Percentiles rank a stretch among this genome's conserved stretches.
These are phyloP conservation scores for Misgurnus anguillicaudatus DNA, from an alignment of 2,113 vertebrate genomes.

Conservation along the genomic window DNA sequence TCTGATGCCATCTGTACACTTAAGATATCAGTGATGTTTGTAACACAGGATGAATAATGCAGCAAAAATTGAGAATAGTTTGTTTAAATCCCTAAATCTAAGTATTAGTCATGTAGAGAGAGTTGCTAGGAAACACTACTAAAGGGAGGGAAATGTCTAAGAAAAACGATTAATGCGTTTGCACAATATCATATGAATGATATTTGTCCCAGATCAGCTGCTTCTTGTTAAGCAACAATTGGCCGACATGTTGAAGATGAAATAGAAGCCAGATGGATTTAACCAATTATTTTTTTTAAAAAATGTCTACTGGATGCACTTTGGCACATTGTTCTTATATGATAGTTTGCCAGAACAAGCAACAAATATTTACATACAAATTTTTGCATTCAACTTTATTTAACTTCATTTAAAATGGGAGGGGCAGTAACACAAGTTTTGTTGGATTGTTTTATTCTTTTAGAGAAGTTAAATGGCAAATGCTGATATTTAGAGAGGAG, in stretches of 20 bases:
- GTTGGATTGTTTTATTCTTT: too few species aligned
- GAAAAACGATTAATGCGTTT: neutral
- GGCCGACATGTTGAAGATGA: conserved; percentile 8
- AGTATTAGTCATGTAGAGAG: too few species aligned
- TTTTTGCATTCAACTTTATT: too few species aligned
- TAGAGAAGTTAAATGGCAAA: too few species aligned
- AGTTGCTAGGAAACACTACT: neutral
- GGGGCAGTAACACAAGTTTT: too few species aligned
- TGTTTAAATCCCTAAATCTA: too few species aligned
- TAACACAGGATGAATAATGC: too few species aligned
- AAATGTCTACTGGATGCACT: neutral
- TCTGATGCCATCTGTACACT: too few species aligned
- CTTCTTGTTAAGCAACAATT: conserved; percentile 13
- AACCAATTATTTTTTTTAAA: neutral
- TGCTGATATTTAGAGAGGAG: too few species aligned
- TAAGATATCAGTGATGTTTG: too few species aligned
- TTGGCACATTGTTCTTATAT: neutral
- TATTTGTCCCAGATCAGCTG: conserved; percentile 17
- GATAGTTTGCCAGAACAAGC: neutral
- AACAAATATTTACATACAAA: neutral
- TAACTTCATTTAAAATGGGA: too few species aligned
- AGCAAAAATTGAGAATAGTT: too few species aligned
- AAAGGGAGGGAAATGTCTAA: neutral
- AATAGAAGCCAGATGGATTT: conserved; percentile 5
- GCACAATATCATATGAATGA: conserved; percentile 4